A percentile compares a stretch with the other conserved stretches of the same genome.
Conservation (phyloP, 2,888 invertebrate species). For the Formica aserva region DNA sequence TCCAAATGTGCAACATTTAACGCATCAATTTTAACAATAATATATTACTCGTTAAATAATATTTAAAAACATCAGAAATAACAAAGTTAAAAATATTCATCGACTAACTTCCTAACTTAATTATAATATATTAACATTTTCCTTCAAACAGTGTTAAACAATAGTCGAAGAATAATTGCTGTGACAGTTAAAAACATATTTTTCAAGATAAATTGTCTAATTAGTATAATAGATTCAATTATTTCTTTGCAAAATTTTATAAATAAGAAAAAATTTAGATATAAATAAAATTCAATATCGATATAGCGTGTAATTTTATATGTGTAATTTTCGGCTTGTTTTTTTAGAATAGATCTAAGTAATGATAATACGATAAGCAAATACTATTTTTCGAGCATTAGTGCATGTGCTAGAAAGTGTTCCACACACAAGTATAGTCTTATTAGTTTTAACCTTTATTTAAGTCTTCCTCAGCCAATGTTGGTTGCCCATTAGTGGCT, state of each 20-base stretch:
- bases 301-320: background rate
- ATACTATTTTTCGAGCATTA: background rate
- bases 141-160: background rate
- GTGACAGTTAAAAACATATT: background rate
- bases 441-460: background rate
- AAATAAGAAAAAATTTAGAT: background rate
- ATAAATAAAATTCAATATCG: background rate
- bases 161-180: background rate
- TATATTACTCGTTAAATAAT: background rate
- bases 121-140: background rate
- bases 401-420: background rate
- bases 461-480: background rate
- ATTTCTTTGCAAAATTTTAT: background rate
- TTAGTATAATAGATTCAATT: background rate
- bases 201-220: background rate
- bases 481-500: background rate
- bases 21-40: background rate
- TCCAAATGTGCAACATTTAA: background rate
- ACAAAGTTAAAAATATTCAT: background rate
- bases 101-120: background rate
- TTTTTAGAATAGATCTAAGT: background rate
- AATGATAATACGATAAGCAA: background rate
- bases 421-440: background rate
- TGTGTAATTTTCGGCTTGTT: background rate
- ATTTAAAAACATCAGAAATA: background rate